These are phyloP conservation scores for Dorcus parallelipipedus DNA, from an alignment of 2,888 invertebrate genomes.

Conservation along the genomic window DNA sequence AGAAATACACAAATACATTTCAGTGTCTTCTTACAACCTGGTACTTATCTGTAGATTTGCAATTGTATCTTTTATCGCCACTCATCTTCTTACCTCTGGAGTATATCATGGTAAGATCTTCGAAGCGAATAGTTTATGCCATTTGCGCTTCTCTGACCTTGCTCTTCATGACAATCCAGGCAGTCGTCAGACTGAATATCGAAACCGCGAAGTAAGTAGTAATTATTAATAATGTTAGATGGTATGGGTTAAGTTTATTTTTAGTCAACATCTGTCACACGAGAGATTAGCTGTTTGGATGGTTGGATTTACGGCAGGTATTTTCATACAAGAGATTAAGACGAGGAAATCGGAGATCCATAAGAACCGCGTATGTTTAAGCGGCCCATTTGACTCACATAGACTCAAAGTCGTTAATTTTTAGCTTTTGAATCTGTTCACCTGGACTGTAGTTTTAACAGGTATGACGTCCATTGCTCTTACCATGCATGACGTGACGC, in stretches of 20 bases:
- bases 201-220: not conserved
- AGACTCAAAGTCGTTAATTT: not conserved
- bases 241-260: not conserved
- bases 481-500: conserved; percentile 11
- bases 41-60: conserved; percentile 60
- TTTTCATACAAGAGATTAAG: conserved; percentile 14
- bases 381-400: not conserved
- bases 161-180: not conserved
- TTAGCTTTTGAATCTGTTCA: conserved; percentile 8
- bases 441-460: conserved; percentile 10
- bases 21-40: conserved; percentile 42
- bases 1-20: not conserved
- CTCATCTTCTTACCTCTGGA: conserved; percentile 32
- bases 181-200: not conserved
- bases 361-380: not conserved
- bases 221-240: not conserved
- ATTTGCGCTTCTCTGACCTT: not conserved
- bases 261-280: conserved; percentile 19
- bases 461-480: conserved; percentile 15
- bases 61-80: conserved; percentile 57
- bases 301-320: conserved; percentile 18
- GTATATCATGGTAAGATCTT: no score
- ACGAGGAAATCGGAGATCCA: conserved; percentile 7
- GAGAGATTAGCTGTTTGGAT: conserved; percentile 15
- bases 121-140: not conserved